phyloP scores from a whole-genome alignment of 1,140 invertebrate genomes.

The Ganaspis sp. region DNA sequence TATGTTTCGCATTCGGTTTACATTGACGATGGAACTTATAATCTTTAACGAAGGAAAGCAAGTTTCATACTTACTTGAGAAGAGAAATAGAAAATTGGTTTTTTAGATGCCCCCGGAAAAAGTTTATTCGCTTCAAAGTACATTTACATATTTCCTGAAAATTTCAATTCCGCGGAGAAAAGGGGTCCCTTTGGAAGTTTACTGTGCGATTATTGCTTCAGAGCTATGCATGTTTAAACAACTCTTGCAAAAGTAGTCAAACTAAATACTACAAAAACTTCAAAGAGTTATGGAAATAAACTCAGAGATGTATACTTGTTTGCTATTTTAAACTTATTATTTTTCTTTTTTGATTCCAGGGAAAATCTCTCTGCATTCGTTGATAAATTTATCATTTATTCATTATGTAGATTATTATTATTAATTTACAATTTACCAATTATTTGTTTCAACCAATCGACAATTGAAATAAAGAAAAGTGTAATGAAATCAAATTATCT shows the following conservation, averaged over 20 bases:
- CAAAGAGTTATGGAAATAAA: not conserved
- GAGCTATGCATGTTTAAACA: slow-evolving; percentile 1
- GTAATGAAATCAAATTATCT: too few relatives aligned
- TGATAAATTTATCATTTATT: too few relatives aligned
- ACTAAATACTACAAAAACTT: not conserved
- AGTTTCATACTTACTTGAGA: not conserved
- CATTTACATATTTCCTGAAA: slow-evolving; percentile 2
- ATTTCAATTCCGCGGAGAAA: not conserved
- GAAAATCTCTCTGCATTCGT: too few relatives aligned
- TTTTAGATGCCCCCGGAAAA: not conserved
- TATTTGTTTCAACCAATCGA: too few relatives aligned
- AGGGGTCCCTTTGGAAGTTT: not conserved
- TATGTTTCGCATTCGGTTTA: not conserved
- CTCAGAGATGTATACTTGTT: not conserved
- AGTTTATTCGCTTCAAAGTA: not conserved
- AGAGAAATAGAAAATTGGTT: slow-evolving; percentile 1
- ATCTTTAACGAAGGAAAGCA: not conserved
- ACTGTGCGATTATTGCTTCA: not conserved
- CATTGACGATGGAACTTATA: not conserved
- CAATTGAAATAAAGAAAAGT: too few relatives aligned
- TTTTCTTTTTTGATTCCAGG: too few relatives aligned
- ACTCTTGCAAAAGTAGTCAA: not conserved
- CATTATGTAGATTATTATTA: too few relatives aligned
- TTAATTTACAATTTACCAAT: too few relatives aligned
- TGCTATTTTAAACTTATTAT: too few relatives aligned